These are phyloP conservation scores for Meandrusa payeni DNA, from an alignment of 2,888 invertebrate species.

Conservation along the genomic window DNA sequence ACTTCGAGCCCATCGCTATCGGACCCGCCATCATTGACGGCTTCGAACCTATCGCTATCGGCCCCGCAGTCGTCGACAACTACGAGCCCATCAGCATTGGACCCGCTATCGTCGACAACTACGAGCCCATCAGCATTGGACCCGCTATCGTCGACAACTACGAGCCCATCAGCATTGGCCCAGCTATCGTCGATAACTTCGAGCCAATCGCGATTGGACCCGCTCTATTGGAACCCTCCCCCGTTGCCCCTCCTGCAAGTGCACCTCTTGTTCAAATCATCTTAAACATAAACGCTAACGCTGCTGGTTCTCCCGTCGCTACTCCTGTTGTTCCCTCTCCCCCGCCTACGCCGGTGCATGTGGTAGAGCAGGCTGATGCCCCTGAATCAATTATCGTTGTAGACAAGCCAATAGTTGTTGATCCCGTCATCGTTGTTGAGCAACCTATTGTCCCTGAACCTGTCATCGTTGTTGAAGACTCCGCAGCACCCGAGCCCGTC, in stretches of 20 bases:
- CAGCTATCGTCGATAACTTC: slow-evolving; percentile 31
- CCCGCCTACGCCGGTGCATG: slow-evolving; percentile 15
- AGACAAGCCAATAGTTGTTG: slow-evolving; percentile 11
- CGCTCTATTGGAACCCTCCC: neutral
- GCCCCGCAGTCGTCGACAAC: slow-evolving; percentile 23
- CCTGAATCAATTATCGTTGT: slow-evolving; percentile 13
- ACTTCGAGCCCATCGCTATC: slow-evolving; percentile 27
- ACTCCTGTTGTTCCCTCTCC: slow-evolving; percentile 6
- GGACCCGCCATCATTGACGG: slow-evolving; percentile 35
- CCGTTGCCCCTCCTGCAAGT: slow-evolving; percentile 8
- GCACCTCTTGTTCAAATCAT: slow-evolving; percentile 38
- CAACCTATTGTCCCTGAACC: slow-evolving; percentile 14
- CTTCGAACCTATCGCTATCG: slow-evolving; percentile 31
- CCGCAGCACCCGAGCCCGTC: slow-evolving; percentile 24
- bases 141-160: slow-evolving; percentile 24
- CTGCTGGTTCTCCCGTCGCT: slow-evolving; percentile 12
- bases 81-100: slow-evolving; percentile 21
- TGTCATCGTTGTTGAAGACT: slow-evolving; percentile 18
- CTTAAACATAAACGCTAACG: slow-evolving; percentile 26
- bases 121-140: neutral
- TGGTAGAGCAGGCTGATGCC: slow-evolving; percentile 12
- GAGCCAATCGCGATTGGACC: slow-evolving; percentile 29
- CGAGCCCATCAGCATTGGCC: slow-evolving; percentile 31
- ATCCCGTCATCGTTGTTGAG: slow-evolving; percentile 14
- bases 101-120: slow-evolving; percentile 26